phyloP scores from a whole-genome alignment of 2,113 vertebrate genomes.

The Melierax canorus region DNA sequence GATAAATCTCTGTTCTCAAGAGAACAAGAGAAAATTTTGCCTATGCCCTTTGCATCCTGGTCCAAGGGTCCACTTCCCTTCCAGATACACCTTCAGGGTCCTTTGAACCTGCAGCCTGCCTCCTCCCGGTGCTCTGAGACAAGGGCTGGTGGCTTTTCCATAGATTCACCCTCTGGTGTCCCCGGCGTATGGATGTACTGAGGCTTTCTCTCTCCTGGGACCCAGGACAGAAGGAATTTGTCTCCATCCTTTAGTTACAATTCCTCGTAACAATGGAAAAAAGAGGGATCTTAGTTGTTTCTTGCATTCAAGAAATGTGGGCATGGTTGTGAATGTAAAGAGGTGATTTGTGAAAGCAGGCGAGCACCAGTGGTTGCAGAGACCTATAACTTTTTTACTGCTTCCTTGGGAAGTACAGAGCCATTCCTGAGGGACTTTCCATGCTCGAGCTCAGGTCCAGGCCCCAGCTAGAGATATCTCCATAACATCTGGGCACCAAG shows the following conservation, averaged over 20 bases:
- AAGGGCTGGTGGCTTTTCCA: background rate
- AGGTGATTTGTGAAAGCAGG: background rate
- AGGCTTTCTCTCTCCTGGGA: background rate
- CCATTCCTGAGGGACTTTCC: background rate
- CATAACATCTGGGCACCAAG: background rate
- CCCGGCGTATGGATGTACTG: fast-evolving
- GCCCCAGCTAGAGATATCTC: background rate
- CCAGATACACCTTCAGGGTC: background rate
- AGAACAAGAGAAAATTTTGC: background rate
- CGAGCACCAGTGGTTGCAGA: background rate
- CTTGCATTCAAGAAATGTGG: background rate
- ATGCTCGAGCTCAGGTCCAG: background rate
- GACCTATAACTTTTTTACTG: background rate
- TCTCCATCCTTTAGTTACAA: background rate
- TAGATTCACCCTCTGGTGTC: background rate
- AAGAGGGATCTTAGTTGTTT: background rate
- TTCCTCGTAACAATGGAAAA: background rate
- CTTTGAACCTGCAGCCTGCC: background rate
- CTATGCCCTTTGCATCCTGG: background rate
- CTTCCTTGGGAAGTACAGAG: background rate
- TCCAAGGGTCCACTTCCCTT: background rate
- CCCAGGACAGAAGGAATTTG: background rate
- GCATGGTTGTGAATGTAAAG: background rate
- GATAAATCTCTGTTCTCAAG: background rate
- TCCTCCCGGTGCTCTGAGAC: background rate